phyloP scores from a whole-genome alignment of 2,888 invertebrate genomes.

The Biston stratarius region DNA sequence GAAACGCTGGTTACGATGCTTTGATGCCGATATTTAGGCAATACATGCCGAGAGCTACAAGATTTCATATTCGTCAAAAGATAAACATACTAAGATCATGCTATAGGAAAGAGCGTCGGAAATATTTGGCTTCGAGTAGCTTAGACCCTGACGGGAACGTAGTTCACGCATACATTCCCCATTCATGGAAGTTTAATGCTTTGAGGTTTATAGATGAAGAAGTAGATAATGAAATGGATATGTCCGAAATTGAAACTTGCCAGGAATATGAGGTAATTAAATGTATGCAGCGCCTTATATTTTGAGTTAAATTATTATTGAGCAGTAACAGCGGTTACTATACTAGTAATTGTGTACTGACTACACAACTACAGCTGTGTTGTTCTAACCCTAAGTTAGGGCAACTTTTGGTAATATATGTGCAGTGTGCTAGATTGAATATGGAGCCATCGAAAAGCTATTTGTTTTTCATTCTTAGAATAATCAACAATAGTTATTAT shows the following conservation, averaged over 20 bases:
- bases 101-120: conserved; percentile 54
- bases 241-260: conserved; percentile 36
- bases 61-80: conserved; percentile 53
- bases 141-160: conserved; percentile 51
- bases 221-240: conserved; percentile 28
- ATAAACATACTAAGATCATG: conserved; percentile 58
- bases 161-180: conserved; percentile 49
- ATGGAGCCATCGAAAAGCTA: too few species aligned
- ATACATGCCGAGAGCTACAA: conserved; percentile 49
- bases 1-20: conserved; percentile 49
- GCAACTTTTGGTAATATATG: too few species aligned
- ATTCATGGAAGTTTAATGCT: conserved; percentile 55
- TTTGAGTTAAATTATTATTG: too few species aligned
- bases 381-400: too few species aligned
- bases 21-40: conserved; percentile 50
- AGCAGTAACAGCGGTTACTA: too few species aligned
- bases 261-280: conserved; percentile 31
- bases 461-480: too few species aligned
- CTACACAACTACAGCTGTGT: too few species aligned
- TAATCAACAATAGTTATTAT: too few species aligned
- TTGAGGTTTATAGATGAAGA: conserved; percentile 50
- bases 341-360: too few species aligned
- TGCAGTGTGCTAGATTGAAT: too few species aligned
- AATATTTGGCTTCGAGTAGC: conserved; percentile 50
- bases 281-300: neutral